Base-by-base conservation (phyloP, 2,888 invertebrate genomes). In the Marronus borbonicus region DNA sequence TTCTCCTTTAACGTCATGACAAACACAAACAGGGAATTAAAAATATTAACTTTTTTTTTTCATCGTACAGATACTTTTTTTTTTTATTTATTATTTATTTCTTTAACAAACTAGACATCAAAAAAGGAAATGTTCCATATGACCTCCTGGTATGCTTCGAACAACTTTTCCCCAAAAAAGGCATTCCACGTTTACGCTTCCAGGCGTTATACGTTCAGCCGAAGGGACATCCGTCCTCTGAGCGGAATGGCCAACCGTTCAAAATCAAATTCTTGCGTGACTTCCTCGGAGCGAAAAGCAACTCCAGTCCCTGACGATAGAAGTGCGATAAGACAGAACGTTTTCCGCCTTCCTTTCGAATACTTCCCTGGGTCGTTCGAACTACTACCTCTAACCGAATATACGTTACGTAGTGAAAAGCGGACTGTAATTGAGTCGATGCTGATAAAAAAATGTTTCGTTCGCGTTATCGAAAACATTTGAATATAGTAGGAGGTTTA, bases 191-290 rank as follows among this genome's bases (percentile, higher is more conserved):
- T 28, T 28, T 28, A 31, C 62, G 62, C 12, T 62, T 62, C 62
- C 14, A 62, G 28, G 28, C 14, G 24, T n/a, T 62, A 24, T 24
- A 31, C 62, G 44, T 44, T 44, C 1, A 60, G 24, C 1, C 24
- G 60, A 62, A 28, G 31, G 62, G 62, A 62, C 12, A 17, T 8
- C 17, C 17, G 20, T 44, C 44, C 44, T 12, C 44, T 44, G 20
- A 17, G 8, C 55, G 55, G 31, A 75, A 62, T 60, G 39, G 52
- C 62, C 60, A 58, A 36, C 44, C 55, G 55, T 55, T 49, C 66
- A 68, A 68, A 76, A 76, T 68, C 66, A 66, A 55, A 58, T 44
- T 39, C 52, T 76, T 58, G 66, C 66, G 76, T 76, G 66, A 76
- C 76, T 52, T 50, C 66, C 68, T 52, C 44, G 24, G 58, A 68